A percentile compares a stretch with the other conserved stretches of the same genome.
Evolutionary conservation across 2,888 invertebrate species (phyloP).

Genomic region (Hyalella azteca): DNA sequence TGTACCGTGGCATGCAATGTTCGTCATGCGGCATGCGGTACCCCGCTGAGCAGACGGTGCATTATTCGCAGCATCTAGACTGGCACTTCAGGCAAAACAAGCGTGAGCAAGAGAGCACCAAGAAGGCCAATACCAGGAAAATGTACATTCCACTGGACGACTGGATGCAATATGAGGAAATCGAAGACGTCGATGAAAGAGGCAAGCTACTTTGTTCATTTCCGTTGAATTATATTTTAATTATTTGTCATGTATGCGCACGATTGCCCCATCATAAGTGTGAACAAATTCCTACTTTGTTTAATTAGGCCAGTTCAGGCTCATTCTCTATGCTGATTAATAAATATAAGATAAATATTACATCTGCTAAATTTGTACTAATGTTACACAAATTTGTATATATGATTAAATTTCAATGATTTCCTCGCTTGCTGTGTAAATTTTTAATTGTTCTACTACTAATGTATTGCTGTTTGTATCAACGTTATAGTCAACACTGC

Average conservation of each 20-base stretch:
- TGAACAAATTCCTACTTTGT: too few relatives aligned
- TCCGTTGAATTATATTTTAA: background rate
- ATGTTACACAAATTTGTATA: too few relatives aligned
- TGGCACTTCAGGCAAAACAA: constrained; percentile 98
- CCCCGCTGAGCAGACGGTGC: constrained; percentile 84
- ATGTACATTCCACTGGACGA: constrained; percentile 91
- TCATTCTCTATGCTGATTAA: too few relatives aligned
- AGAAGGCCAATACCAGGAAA: constrained; percentile 80
- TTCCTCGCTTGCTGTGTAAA: too few relatives aligned
- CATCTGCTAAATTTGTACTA: too few relatives aligned
- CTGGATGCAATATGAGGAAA: constrained; percentile 93
- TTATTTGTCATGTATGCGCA: background rate
- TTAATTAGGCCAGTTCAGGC: too few relatives aligned
- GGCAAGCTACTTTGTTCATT: constrained; percentile 65
- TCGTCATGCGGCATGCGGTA: constrained; percentile 94
- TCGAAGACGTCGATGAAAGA: constrained; percentile 88
- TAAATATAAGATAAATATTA: too few relatives aligned
- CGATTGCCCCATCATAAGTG: background rate
- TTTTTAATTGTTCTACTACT: too few relatives aligned
- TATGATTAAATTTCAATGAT: too few relatives aligned
- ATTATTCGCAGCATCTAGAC: constrained; percentile 91
- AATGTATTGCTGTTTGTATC: background rate
- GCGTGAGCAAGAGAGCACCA: constrained; percentile 81
- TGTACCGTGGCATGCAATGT: constrained; percentile 94
- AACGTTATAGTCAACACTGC: background rate